Evolutionary conservation across 2,888 invertebrate species (phyloP), one percentile per base, ranked within the genome.

Genomic region (Drosophila aldrichi): DNA sequence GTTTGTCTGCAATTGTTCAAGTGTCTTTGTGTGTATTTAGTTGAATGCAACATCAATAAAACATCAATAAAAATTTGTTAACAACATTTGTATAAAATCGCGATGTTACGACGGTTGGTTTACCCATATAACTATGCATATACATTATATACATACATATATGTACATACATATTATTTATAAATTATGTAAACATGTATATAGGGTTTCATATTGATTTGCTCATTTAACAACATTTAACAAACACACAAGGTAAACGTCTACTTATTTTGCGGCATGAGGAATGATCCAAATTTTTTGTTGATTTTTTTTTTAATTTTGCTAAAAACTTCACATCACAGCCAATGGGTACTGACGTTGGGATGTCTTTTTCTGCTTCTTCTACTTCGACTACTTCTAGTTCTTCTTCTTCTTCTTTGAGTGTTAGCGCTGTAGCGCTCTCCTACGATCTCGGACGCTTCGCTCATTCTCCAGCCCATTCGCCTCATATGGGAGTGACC

Each of bases 281-380:
- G 60, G 40, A 59, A 62, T 74, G 59, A 56, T 60, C 49, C 34
- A 59, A 72, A 72, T 66, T 73, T 66, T 73, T 77, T 58, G n/a
- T 44, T 52, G 20, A 62, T 61, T 67, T 65, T 73, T 57, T 61
- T 67, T 65, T 73, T 57, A 46, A 65, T 77, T 81, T 70, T 16
- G 77, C 43, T 84, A 90, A 84, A 64, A 82, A 73, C 80, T 89
- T 90, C 90, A 89, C 91, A 90, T 91, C 91, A 91, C 91, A 91
- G 91, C 92, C 91, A 91, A 92, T 91, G 87, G 88, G 82, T 91
- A 85, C 90, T 89, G 92, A 91, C 91, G 91, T 89, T 90, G 90
- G 90, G 82, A 80, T 77, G 76, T 81, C 22, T 74, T 52, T 51
- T 77, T 38, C 32, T 9, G 9, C 10, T 32, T 3, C 55, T 77